These are phyloP conservation scores for Propithecus deckenii DNA, from an alignment of 2,797 vertebrate genomes.

Conservation along the genomic window DNA sequence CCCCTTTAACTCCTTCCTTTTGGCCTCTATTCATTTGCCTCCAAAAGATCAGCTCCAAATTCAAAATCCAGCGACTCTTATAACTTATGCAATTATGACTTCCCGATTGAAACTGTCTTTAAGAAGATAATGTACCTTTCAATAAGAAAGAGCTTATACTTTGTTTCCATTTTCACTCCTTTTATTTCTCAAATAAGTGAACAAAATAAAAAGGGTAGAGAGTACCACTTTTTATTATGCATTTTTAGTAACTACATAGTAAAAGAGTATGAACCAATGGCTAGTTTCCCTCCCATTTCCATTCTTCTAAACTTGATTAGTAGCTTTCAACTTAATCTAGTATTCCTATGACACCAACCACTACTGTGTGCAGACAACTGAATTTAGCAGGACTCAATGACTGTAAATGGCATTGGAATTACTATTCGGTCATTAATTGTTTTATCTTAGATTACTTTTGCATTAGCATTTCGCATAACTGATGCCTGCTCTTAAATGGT, in stretches of 20 bases:
- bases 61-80: neutral
- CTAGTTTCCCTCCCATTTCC: too few relatives aligned
- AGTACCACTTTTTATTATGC: neutral
- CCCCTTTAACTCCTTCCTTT: neutral
- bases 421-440: neutral
- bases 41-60: neutral
- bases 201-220: neutral
- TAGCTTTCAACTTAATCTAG: neutral
- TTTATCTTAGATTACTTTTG: neutral
- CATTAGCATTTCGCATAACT: neutral
- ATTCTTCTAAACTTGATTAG: neutral
- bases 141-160: neutral
- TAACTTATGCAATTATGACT: neutral
- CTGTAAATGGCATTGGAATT: neutral
- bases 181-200: neutral
- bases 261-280: neutral
- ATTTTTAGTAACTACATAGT: neutral
- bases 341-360: neutral
- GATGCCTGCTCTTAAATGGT: neutral
- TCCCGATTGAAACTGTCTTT: neutral
- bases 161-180: neutral
- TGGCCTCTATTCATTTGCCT: neutral
- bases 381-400: neutral
- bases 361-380: neutral
- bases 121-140: neutral